Conservation (phyloP, 1,140 invertebrate genomes). For the Lordiphosa stackelbergi region DNA sequence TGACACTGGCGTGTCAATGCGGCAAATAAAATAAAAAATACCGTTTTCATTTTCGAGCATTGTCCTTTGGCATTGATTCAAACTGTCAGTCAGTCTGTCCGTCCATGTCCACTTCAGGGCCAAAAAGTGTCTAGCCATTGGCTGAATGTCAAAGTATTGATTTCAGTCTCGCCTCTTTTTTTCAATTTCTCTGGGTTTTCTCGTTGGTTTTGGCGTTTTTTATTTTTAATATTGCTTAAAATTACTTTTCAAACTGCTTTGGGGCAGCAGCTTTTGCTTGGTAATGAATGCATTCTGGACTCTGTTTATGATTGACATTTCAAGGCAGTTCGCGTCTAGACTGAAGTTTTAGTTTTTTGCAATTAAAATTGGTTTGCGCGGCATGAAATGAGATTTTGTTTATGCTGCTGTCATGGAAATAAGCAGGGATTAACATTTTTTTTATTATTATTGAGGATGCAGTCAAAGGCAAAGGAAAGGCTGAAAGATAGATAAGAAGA, state of each 20-base stretch:
- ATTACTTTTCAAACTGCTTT: constrained; percentile 59
- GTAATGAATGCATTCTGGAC: constrained; percentile 17
- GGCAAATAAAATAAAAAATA: constrained; percentile 46
- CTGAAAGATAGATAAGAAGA: too few species aligned
- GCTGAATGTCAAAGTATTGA: constrained; percentile 66
- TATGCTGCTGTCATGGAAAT: constrained; percentile 3
- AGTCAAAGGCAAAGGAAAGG: too few species aligned
- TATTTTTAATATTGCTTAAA: constrained; percentile 45
- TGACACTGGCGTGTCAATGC: constrained; percentile 69
- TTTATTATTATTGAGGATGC: too few species aligned
- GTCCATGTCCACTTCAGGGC: constrained; percentile 60
- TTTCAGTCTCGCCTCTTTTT: constrained; percentile 34
- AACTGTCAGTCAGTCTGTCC: constrained; percentile 5
- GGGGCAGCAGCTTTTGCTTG: constrained; percentile 2
- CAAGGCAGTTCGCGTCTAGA: constrained; percentile 15
- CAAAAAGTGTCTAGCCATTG: constrained; percentile 54
- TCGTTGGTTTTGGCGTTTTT: constrained; percentile 18
- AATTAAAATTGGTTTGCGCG: constrained; percentile 50
- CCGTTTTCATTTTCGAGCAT: constrained; percentile 14
- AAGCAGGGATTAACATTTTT: too few species aligned
- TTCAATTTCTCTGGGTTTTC: background rate
- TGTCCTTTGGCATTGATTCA: constrained; percentile 65
- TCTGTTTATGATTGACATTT: constrained; percentile 64
- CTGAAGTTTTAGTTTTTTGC: constrained; percentile 37
- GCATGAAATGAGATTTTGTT: constrained; percentile 6